A percentile compares a stretch with the other conserved stretches of the same genome.
Conservation (phyloP, 2,113 vertebrate genomes). For the Scomber colias region DNA sequence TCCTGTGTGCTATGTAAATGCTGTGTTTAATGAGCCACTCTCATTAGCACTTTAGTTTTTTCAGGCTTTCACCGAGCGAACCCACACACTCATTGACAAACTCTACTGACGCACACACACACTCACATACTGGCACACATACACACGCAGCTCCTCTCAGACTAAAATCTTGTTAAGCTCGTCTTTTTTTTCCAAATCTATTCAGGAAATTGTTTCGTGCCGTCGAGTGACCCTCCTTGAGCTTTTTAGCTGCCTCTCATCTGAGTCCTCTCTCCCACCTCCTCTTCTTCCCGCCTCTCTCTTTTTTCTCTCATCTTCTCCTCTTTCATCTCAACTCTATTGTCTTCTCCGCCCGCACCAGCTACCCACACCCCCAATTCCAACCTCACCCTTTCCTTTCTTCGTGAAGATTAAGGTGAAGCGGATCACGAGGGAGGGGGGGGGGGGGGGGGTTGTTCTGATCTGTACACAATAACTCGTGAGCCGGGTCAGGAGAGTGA, state of each 20-base stretch:
- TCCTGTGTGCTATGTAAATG: slow-evolving; percentile 51
- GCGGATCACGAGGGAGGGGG: slow-evolving; percentile 27
- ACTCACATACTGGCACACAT: not conserved
- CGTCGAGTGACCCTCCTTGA: slow-evolving; percentile 38
- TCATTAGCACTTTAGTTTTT: slow-evolving; percentile 71
- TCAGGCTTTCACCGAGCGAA: slow-evolving; percentile 27
- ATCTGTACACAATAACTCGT: slow-evolving; percentile 41
- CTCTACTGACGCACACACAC: not conserved
- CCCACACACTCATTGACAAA: slow-evolving; percentile 11
- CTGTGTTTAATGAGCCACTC: slow-evolving; percentile 76
- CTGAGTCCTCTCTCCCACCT: slow-evolving; percentile 12
- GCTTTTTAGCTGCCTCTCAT: slow-evolving; percentile 20
- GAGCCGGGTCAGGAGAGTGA: not conserved
- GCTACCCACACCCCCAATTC: slow-evolving; percentile 3
- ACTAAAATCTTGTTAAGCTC: slow-evolving; percentile 44
- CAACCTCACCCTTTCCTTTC: slow-evolving; percentile 24
- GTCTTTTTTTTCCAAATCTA: slow-evolving; percentile 32
- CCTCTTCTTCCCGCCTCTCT: slow-evolving; percentile 11
- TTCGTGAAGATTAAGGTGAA: slow-evolving; percentile 70
- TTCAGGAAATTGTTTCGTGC: slow-evolving; percentile 33
- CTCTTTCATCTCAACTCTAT: slow-evolving; percentile 50
- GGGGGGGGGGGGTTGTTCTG: slow-evolving; percentile 14
- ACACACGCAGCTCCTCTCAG: slow-evolving; percentile 6
- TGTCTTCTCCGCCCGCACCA: slow-evolving; percentile 42
- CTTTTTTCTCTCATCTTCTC: slow-evolving; percentile 35